These are phyloP conservation scores for Malachius bipustulatus DNA, from an alignment of 2,888 invertebrate species.

Conservation along the genomic window DNA sequence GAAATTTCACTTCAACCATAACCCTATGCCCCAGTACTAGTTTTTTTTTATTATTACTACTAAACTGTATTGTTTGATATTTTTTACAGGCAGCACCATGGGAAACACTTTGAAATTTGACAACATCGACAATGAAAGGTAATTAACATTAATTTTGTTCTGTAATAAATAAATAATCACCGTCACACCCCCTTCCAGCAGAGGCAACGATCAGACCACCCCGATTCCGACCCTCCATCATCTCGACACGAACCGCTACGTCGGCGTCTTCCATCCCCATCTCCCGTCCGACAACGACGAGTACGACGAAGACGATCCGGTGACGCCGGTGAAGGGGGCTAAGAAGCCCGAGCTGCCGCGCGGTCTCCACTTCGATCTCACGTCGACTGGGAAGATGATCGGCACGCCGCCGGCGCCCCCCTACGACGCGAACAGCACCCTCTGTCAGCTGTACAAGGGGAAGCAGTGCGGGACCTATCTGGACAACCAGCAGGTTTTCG, in stretches of 20 bases:
- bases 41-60: too few species aligned
- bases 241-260: too few species aligned
- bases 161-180: conserved; percentile 1
- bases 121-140: conserved; percentile 1
- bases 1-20: too few species aligned
- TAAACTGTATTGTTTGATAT: background rate
- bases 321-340: background rate
- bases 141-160: background rate
- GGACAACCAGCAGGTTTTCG: conserved; percentile 72
- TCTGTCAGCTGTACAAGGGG: conserved; percentile 73
- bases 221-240: too few species aligned
- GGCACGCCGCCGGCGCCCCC: conserved; percentile 14
- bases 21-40: too few species aligned
- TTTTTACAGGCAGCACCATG: background rate
- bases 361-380: conserved; percentile 19
- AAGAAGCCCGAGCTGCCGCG: background rate
- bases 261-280: conserved; percentile 8
- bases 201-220: too few species aligned
- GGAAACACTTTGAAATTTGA: background rate
- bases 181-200: conserved; percentile 2
- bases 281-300: conserved; percentile 14
- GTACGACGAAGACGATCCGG: conserved; percentile 7
- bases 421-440: conserved; percentile 40
- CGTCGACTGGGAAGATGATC: conserved; percentile 20
- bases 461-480: conserved; percentile 68